phyloP scores from a whole-genome alignment of 2,797 vertebrate genomes.

The Periparus ater region DNA sequence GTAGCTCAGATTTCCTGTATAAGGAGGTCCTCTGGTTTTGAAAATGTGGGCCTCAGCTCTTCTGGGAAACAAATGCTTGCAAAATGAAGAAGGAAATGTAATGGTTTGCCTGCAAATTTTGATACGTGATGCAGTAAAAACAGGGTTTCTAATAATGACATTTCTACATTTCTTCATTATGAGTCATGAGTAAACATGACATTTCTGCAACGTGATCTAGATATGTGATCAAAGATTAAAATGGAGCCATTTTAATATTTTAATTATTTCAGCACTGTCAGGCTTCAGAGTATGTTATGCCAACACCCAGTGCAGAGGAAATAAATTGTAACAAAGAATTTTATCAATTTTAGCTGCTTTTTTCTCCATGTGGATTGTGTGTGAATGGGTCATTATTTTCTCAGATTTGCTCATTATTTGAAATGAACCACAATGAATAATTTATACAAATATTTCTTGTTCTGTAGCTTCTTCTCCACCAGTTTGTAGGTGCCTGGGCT shows the following conservation, averaged over 20 bases:
- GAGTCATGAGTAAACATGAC: conserved; percentile 65
- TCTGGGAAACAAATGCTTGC: conserved; percentile 46
- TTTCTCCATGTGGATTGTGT: conserved; percentile 11
- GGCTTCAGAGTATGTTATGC: conserved; percentile 31
- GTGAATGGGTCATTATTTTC: conserved; percentile 59
- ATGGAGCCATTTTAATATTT: conserved; percentile 51
- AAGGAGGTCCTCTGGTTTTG: conserved; percentile 60
- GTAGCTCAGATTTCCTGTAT: conserved; percentile 58
- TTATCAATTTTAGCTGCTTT: conserved; percentile 60
- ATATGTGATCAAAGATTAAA: conserved; percentile 55
- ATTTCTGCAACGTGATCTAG: conserved; percentile 54
- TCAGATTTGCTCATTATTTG: conserved; percentile 58
- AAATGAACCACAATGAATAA: conserved; percentile 53
- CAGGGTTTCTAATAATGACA: conserved; percentile 61
- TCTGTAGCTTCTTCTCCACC: conserved; percentile 37
- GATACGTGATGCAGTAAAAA: conserved; percentile 63
- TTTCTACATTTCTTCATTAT: conserved; percentile 67
- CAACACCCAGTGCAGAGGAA: conserved; percentile 34
- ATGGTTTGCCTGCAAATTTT: conserved; percentile 56
- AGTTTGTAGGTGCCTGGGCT: conserved; percentile 43
- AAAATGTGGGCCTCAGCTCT: conserved; percentile 58
- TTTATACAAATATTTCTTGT: conserved; percentile 58
- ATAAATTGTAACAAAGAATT: conserved; percentile 71
- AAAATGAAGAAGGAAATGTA: conserved; percentile 52
- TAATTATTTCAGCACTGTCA: conserved; percentile 43